Evolutionary conservation across 2,797 vertebrate genomes (phyloP).

Genomic region (Aphelocoma californica): DNA sequence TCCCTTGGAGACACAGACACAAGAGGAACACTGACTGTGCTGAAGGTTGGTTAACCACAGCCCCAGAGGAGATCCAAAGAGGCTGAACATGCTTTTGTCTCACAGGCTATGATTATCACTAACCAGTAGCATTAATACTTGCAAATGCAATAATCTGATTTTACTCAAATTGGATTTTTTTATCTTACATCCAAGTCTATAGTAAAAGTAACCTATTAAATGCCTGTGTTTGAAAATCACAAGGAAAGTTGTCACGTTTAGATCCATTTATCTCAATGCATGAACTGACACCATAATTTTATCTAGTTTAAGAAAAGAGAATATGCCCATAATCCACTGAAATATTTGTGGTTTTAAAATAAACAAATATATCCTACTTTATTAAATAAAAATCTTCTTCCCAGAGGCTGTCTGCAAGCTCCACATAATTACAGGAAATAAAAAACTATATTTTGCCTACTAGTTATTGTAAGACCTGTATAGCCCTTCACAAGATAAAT

Average conservation of each 20-base stretch:
- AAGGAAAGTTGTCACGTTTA: background rate
- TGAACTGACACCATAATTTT: background rate
- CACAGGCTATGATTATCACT: background rate
- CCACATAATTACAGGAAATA: slow-evolving; percentile 11
- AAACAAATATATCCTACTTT: background rate
- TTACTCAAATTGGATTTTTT: background rate
- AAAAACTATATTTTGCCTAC: background rate
- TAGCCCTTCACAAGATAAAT: background rate
- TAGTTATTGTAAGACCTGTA: background rate
- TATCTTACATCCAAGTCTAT: background rate
- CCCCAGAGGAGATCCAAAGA: background rate
- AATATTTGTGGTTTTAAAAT: background rate
- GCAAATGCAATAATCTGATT: background rate
- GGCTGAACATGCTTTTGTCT: background rate
- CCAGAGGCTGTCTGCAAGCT: background rate
- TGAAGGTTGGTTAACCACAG: background rate
- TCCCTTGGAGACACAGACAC: background rate
- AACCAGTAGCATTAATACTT: background rate
- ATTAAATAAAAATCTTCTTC: background rate
- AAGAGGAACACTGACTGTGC: accelerated
- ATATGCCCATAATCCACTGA: background rate
- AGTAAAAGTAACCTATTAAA: background rate
- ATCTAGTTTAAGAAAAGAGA: background rate
- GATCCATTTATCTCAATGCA: background rate
- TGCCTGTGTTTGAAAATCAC: background rate